Evolutionary conservation across 2,888 invertebrate species (phyloP), one percentile per base, ranked within the genome.

Genomic region (Aphodius sticticus): DNA sequence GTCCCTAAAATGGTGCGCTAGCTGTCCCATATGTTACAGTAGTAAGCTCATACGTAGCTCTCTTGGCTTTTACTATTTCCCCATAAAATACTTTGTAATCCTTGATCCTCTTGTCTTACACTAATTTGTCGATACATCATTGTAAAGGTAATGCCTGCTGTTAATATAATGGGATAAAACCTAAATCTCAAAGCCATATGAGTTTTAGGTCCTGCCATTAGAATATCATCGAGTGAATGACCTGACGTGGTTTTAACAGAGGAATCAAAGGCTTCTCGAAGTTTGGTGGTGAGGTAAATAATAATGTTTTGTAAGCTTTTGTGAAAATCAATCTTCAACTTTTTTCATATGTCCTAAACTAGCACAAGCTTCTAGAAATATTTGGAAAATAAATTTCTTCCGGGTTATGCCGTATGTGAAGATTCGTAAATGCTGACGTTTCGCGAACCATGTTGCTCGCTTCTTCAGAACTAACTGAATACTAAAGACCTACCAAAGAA

Each of bases 1-100:
- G 81, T 81, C 0, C 84, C 84, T 6, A 84, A 70, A 77, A 84
- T 16, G 83, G 82, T 4, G 83, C 84, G 6, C 81, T 70, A 0
- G 82, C 79, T 6, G 81, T 83, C 0, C 84, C 84, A 70, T 84
- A 84, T 6, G 83, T 84, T 3, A 84, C 84, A 6, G 84, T 84
- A 15, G 38, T 74, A n/a, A 84, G 69, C 69, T 78, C 26, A 37
- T 69, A 83, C 26, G 69, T 70, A 71, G 80, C 36, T 3, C 9
- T 77, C 70, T 69, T 80, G 72, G 6, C 16, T 9, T 16, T 26
- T 53, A 38, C 78, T 69, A 6, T 26, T 71, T 53, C 81, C 35
- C 82, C 82, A 81, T 35, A 81, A n/a, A 6, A 82, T 80, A 14
- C 79, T 71, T 69, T 82, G 82, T 14, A 80, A 79, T 14, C 26